These are phyloP conservation scores for Drosophila tsacasi DNA, from an alignment of 1,140 invertebrate genomes.

Conservation along the genomic window DNA sequence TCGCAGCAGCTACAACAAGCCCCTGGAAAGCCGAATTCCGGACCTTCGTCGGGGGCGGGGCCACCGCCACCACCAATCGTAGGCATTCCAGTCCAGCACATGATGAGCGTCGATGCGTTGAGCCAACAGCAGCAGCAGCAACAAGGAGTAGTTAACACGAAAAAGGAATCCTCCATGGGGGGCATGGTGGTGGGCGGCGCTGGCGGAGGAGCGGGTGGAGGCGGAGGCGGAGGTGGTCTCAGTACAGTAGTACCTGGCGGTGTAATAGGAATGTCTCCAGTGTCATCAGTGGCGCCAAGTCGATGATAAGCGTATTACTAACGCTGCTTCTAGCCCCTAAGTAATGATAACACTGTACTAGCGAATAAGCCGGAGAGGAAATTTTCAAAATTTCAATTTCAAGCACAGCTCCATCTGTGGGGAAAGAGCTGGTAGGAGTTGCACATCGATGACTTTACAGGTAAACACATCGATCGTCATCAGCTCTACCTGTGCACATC, in stretches of 20 bases:
- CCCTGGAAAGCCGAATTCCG: conserved; percentile 5
- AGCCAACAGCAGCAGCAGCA: conserved; percentile 30
- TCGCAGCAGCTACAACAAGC: conserved; percentile 23
- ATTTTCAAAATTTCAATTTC: conserved; percentile 73
- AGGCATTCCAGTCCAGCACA: conserved; percentile 70
- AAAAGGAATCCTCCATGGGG: conserved; percentile 54
- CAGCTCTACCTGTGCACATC: neutral
- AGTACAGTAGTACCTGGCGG: conserved; percentile 52
- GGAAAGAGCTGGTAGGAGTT: neutral
- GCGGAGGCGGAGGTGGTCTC: conserved; percentile 39
- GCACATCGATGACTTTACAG: conserved; percentile 3
- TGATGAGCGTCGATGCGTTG: conserved; percentile 71
- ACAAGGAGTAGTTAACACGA: conserved; percentile 36
- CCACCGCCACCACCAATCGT: conserved; percentile 39
- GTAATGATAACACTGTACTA: conserved; percentile 30
- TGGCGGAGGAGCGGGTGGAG: conserved; percentile 5
- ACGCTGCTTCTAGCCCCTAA: conserved; percentile 10
- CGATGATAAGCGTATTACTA: conserved; percentile 70
- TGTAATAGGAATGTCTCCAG: conserved; percentile 68
- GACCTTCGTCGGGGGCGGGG: conserved; percentile 21
- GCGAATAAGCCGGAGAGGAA: conserved; percentile 45
- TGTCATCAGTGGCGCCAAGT: conserved; percentile 67
- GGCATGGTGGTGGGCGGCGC: conserved; percentile 60
- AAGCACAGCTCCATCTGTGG: neutral
- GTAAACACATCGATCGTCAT: conserved; percentile 3